Base-by-base conservation (phyloP, 2,888 invertebrate species). In the Ctena decussata region DNA sequence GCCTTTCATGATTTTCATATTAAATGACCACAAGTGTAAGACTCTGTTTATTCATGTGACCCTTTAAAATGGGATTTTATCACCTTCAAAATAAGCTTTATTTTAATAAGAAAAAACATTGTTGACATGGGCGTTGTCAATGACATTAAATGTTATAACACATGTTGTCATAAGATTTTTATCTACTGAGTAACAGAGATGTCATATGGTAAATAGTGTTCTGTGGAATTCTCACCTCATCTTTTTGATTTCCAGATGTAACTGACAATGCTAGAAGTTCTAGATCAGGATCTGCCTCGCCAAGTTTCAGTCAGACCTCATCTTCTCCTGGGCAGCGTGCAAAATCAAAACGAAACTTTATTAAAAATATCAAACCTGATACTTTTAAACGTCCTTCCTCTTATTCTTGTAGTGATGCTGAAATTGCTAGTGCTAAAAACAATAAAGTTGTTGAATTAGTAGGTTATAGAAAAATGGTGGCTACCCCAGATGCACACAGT, bases 351-450 rank as follows among this genome's bases (percentile, higher is more conserved):
- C 92, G 92, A 80, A 94, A 94, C 77, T 93, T 94, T 76, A 94
- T 94, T 41, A 94, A 95, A 85, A 95, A 95, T 85, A 93, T 95
- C 57, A 92, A 93, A 79, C 95, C 94, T 5, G 95, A 95, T 35
- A 91, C 94, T 32, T 93, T 95, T 80, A 94, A 93, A 81, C 91
- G 95, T 18, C 95, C 95, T 1, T 95, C 95, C 1, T 94, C 94
- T 2, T 94, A 94, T 77, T 92, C 93, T 18, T 91, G 93, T 60
- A 86, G 89, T 41, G 93, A 93, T 15, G 92, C 92, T 1, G 94
- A 94, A 76, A 85, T 89, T 21, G 82, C 86, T 11, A 84, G 87
- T 39, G 80, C 87, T 24, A 92, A 89, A 39, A 89, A 89, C 57
- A 77, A 87, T 39, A 84, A 90, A 79, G 93, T 93, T 46, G 94